These are phyloP conservation scores for Lampris incognitus DNA, from an alignment of 2,113 vertebrate genomes.

Conservation along the genomic window DNA sequence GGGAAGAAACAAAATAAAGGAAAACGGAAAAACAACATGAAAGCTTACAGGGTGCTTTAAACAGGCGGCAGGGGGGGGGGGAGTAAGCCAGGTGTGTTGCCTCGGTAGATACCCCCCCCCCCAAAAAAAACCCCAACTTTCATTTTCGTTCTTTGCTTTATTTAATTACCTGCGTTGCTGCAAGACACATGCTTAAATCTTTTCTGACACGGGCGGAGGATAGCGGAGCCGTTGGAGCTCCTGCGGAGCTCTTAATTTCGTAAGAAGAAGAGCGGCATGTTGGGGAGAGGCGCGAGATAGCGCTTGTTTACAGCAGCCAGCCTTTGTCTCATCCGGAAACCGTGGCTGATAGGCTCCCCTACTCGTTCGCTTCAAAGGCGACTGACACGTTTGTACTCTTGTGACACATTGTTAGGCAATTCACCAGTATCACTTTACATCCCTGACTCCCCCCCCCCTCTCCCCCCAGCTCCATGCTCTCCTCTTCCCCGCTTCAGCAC, in stretches of 20 bases:
- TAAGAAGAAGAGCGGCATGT: conserved; percentile 12
- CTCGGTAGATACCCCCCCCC: conserved; percentile 15
- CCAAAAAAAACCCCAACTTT: neutral
- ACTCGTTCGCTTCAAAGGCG: conserved; percentile 60
- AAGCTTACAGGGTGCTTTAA: conserved; percentile 9
- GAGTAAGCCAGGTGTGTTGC: neutral
- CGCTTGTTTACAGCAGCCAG: conserved; percentile 55
- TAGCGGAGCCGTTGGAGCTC: conserved; percentile 24
- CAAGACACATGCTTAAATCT: conserved; percentile 42
- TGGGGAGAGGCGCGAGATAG: conserved; percentile 28
- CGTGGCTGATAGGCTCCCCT: conserved; percentile 26
- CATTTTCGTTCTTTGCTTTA: conserved; percentile 20
- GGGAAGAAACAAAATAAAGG: neutral
- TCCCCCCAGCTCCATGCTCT: neutral
- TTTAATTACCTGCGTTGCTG: conserved; percentile 41
- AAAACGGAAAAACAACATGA: conserved; percentile 7
- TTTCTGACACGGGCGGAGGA: conserved; percentile 21
- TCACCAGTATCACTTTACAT: conserved; percentile 29
- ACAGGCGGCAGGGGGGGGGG: conserved; percentile 5
- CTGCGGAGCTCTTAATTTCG: conserved; percentile 26
- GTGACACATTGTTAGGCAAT: conserved; percentile 31
- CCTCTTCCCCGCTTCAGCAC: conserved; percentile 20
- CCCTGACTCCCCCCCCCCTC: conserved; percentile 2
- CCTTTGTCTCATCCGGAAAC: conserved; percentile 44
- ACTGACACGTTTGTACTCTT: conserved; percentile 44